Evolutionary conservation across 2,888 invertebrate genomes (phyloP).

Genomic region (Nycteola revayana): DNA sequence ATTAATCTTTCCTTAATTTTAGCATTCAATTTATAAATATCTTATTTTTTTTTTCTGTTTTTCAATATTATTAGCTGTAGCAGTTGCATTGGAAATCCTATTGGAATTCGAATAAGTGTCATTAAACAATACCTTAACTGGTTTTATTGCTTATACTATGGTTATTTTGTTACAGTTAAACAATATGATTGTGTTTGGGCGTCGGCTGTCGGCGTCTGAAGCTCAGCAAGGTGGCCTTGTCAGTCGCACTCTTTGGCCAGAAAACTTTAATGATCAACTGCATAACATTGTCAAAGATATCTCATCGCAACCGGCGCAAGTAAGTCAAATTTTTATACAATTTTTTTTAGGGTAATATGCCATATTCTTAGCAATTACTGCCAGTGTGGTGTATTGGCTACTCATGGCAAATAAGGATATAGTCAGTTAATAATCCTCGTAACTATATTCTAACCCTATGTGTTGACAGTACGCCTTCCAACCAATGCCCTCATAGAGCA

Average conservation of each 20-base stretch:
- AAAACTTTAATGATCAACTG: slow-evolving; percentile 89
- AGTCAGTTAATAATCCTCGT: slow-evolving; percentile 59
- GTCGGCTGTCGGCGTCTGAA: slow-evolving; percentile 90
- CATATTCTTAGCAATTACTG: too few relatives aligned
- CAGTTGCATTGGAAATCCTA: too few relatives aligned
- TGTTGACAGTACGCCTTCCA: slow-evolving; percentile 81
- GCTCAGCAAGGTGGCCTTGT: slow-evolving; percentile 90
- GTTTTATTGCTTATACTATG: slow-evolving; percentile 7
- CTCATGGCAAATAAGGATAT: too few relatives aligned
- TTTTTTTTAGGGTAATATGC: too few relatives aligned
- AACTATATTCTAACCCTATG: slow-evolving; percentile 46
- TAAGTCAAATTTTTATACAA: too few relatives aligned
- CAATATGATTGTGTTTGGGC: slow-evolving; percentile 81
- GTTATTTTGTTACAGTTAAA: slow-evolving; percentile 51
- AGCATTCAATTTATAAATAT: too few relatives aligned
- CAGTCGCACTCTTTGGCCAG: slow-evolving; percentile 89
- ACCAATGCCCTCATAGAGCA: slow-evolving; percentile 80
- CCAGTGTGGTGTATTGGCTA: too few relatives aligned
- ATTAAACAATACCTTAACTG: too few relatives aligned
- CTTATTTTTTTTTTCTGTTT: too few relatives aligned
- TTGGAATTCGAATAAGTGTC: too few relatives aligned
- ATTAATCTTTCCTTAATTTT: too few relatives aligned
- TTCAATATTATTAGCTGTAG: too few relatives aligned
- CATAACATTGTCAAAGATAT: slow-evolving; percentile 85
- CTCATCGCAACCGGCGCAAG: slow-evolving; percentile 88